Base-by-base conservation (phyloP, 2,888 invertebrate species). In the Scaptomyza flava region DNA sequence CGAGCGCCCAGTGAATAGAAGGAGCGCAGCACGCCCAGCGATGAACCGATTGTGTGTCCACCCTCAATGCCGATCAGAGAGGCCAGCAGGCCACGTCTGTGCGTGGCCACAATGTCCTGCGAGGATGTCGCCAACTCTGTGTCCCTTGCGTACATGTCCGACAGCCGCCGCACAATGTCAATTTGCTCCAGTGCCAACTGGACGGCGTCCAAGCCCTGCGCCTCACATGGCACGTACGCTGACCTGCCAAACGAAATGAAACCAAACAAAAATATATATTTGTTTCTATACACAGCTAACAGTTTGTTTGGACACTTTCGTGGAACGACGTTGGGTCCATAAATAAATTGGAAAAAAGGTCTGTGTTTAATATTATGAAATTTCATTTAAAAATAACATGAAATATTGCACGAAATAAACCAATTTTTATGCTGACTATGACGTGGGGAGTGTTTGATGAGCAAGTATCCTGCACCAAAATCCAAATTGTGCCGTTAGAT, bases 1-100 rank as follows among this genome's bases (percentile, higher is more conserved):
- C 95, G 94, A 60, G 96, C 97, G 42, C 98, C 98, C 53, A 98
- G 94, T 71, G 96, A 96, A 92, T 98, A 97, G 92, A 97, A 96
- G 83, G 97, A 96, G 74, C 98, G 94, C 69, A 98, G 93, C 57
- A 97, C 96, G 20, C 96, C 97, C 81, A 98, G 93, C 51, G 97
- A 98, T 90, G 96, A 97, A 77, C 97, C 98, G 56, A 98, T 94
- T 33, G 96, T 96, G 92, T 98, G 98, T 7, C 98, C 98, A 36
- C 98, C 98, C 93, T 98, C 98, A 46, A 98, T 95, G 27, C 97
- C 98, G 79, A 98, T 96, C 87, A 98, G 93, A 76, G 97, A 97
- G 42, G 96, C 97, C 77, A 98, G 96, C 84, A 95, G 95, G 9
- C 97, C 97, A 50, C 94, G 94, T 61, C 94, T 93, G 90, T 96